Conservation (phyloP, 2,888 invertebrate species). For the Hylaea fasciaria region DNA sequence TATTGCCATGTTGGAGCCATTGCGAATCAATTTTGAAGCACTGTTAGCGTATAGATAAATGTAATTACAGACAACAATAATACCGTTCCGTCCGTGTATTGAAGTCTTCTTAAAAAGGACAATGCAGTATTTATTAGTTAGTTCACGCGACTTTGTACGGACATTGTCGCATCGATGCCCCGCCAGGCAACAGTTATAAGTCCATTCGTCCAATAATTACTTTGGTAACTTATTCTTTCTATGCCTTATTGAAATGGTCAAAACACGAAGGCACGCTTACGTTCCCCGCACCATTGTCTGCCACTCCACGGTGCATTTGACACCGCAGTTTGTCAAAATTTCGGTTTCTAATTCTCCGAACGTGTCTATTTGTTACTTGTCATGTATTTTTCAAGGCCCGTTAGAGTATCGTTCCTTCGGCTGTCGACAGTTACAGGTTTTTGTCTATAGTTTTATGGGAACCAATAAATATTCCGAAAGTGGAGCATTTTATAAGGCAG, state of each 20-base stretch:
- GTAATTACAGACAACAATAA: constrained; percentile 43
- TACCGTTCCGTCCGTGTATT: constrained; percentile 42
- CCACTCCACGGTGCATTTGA: constrained; percentile 61
- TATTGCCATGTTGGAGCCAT: constrained; percentile 20
- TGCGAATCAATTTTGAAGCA: constrained; percentile 32
- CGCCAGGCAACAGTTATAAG: constrained; percentile 76
- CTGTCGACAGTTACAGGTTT: constrained; percentile 74
- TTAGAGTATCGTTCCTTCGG: constrained; percentile 61
- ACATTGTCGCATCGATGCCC: constrained; percentile 64
- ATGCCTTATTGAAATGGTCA: constrained; percentile 74
- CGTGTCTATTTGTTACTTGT: constrained; percentile 65
- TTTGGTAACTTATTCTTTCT: constrained; percentile 76
- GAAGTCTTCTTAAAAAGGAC: constrained; percentile 31
- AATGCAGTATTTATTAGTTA: constrained; percentile 51
- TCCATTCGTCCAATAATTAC: constrained; percentile 75
- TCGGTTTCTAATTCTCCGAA: constrained; percentile 81
- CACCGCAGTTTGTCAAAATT: constrained; percentile 83
- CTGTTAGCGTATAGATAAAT: constrained; percentile 40
- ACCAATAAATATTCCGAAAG: constrained; percentile 80
- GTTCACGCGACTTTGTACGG: constrained; percentile 60
- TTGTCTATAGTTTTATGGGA: constrained; percentile 68
- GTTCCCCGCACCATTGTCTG: constrained; percentile 65
- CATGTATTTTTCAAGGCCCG: constrained; percentile 68
- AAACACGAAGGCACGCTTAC: constrained; percentile 80
- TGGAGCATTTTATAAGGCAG: constrained; percentile 78